Conservation (phyloP, 1,140 invertebrate species). For the Sweltsa coloradensis region DNA sequence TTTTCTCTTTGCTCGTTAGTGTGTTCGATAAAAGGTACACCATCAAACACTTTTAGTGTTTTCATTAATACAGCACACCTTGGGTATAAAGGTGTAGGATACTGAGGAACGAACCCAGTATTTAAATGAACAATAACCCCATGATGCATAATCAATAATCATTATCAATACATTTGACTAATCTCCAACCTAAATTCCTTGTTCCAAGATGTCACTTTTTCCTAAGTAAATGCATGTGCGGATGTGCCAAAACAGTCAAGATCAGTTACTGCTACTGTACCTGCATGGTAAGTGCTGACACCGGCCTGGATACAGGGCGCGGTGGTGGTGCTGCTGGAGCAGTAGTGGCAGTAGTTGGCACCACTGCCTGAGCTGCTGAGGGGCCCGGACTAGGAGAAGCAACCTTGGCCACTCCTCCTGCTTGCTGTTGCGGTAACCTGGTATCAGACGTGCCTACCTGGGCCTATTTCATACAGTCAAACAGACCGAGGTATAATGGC, state of each 20-base stretch:
- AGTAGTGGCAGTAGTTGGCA: not conserved
- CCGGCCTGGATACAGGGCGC: not conserved
- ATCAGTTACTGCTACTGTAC: not conserved
- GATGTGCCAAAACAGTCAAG: not conserved
- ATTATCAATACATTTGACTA: not conserved
- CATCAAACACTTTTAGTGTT: too few relatives aligned
- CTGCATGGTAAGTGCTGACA: constrained; percentile 7
- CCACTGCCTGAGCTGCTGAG: not conserved
- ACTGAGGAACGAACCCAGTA: not conserved
- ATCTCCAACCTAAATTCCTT: not conserved
- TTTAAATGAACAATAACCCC: not conserved
- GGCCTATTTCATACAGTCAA: too few relatives aligned
- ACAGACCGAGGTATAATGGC: too few relatives aligned
- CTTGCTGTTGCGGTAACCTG: too few relatives aligned
- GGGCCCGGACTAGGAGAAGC: not conserved
- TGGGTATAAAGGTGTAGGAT: too few relatives aligned
- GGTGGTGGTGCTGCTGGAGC: not conserved
- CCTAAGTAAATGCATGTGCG: not conserved
- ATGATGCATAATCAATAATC: not conserved
- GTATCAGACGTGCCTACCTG: too few relatives aligned
- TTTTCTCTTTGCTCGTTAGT: too few relatives aligned
- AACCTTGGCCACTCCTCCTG: not conserved
- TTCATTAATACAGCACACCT: too few relatives aligned
- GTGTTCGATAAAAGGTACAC: too few relatives aligned
- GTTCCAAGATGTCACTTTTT: not conserved